Evolutionary conservation across 2,113 vertebrate genomes (phyloP).

Genomic region (Thymallus thymallus): DNA sequence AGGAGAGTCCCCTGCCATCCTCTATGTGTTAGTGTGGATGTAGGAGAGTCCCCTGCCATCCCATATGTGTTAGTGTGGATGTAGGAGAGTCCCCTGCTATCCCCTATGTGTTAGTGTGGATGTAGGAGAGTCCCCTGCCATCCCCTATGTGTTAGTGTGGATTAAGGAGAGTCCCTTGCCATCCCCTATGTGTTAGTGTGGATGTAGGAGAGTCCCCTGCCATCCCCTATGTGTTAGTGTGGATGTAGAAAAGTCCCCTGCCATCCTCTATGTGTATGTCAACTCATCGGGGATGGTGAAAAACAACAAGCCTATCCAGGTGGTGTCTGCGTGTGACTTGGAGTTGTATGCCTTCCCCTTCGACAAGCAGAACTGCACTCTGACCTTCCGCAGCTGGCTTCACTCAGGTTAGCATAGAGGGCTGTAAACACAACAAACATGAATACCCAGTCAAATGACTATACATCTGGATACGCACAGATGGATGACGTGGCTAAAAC

Average conservation of each 20-base stretch:
- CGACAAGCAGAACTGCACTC: slow-evolving; percentile 80
- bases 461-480: too few species aligned
- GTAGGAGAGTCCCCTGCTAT: slow-evolving; percentile 73
- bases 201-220: slow-evolving; percentile 73
- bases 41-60: slow-evolving; percentile 72
- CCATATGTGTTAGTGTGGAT: slow-evolving; percentile 83
- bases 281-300: slow-evolving; percentile 81
- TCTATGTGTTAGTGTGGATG: slow-evolving; percentile 82
- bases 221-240: slow-evolving; percentile 78
- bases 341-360: slow-evolving; percentile 82
- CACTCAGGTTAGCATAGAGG: slow-evolving; percentile 71
- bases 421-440: too few species aligned
- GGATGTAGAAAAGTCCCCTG: slow-evolving; percentile 72
- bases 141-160: slow-evolving; percentile 84
- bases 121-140: slow-evolving; percentile 69
- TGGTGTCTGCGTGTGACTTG: slow-evolving; percentile 78
- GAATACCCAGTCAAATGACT: too few species aligned
- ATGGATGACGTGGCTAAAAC: too few species aligned
- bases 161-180: slow-evolving; percentile 71
- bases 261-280: slow-evolving; percentile 81
- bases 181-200: slow-evolving; percentile 84
- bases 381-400: slow-evolving; percentile 80
- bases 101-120: slow-evolving; percentile 83
- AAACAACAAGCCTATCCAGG: slow-evolving; percentile 81
- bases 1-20: slow-evolving; percentile 74